These are phyloP conservation scores for Pteromalus puparum DNA, from an alignment of 1,140 invertebrate species.

Conservation along the genomic window DNA sequence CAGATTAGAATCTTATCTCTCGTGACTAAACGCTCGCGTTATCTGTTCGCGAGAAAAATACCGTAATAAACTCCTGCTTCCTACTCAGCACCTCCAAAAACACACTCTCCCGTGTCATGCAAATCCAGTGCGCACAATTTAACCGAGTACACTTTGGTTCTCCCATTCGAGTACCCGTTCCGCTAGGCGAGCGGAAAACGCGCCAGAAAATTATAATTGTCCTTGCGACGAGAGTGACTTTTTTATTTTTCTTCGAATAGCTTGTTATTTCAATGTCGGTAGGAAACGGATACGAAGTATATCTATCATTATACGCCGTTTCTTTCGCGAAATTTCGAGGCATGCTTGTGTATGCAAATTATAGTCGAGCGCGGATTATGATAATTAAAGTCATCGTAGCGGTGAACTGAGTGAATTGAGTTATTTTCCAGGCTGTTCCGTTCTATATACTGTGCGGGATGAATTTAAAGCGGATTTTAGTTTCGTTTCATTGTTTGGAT, in stretches of 20 bases:
- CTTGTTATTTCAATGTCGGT: conserved; percentile 6
- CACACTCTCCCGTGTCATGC: too few species aligned
- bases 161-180: too few species aligned
- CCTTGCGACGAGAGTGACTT: too few species aligned
- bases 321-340: conserved; percentile 19
- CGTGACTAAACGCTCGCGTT: not conserved
- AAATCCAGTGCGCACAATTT: too few species aligned
- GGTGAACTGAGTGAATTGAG: not conserved
- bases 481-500: not conserved
- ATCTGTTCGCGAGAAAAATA: not conserved
- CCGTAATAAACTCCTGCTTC: not conserved
- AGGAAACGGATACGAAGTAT: not conserved
- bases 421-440: not conserved
- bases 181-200: too few species aligned
- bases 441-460: not conserved
- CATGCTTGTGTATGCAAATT: not conserved
- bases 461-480: not conserved
- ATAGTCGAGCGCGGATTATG: not conserved
- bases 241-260: too few species aligned
- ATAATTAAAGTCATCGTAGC: conserved; percentile 32
- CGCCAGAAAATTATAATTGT: too few species aligned
- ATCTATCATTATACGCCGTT: not conserved
- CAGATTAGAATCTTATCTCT: not conserved
- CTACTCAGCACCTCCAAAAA: not conserved
- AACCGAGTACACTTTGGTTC: too few species aligned